phyloP scores from a whole-genome alignment of 2,113 vertebrate species.

The Mola mola region DNA sequence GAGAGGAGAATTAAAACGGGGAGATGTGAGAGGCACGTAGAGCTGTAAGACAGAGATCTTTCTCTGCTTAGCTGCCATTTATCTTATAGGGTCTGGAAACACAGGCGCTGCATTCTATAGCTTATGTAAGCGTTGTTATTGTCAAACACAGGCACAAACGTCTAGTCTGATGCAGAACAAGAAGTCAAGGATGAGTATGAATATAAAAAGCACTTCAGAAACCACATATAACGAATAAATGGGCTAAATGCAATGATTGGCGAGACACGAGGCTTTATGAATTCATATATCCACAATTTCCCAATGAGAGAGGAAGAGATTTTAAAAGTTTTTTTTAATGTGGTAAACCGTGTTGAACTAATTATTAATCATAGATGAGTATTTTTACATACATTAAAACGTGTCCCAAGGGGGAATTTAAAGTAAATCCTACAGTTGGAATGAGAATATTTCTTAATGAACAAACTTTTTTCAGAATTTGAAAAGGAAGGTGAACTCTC shows the following conservation, averaged over 20 bases:
- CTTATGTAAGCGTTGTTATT: slow-evolving; percentile 52
- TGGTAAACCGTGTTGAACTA: too few relatives aligned
- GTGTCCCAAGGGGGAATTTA: too few relatives aligned
- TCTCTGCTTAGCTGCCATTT: slow-evolving; percentile 26
- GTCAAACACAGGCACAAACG: slow-evolving; percentile 38
- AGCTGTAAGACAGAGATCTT: slow-evolving; percentile 36
- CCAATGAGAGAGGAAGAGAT: too few relatives aligned
- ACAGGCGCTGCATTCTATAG: slow-evolving; percentile 17
- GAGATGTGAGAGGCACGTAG: slow-evolving; percentile 1
- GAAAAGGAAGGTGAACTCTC: slow-evolving; percentile 24
- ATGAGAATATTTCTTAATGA: slow-evolving; percentile 9
- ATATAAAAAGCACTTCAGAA: too few relatives aligned
- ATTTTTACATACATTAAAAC: too few relatives aligned
- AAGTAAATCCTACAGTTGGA: not conserved
- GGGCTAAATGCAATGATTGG: too few relatives aligned
- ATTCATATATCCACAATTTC: too few relatives aligned
- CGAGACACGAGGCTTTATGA: too few relatives aligned
- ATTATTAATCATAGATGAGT: too few relatives aligned
- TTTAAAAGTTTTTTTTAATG: too few relatives aligned
- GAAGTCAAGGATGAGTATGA: slow-evolving; percentile 31
- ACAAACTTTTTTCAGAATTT: slow-evolving; percentile 11
- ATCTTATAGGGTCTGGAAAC: slow-evolving; percentile 31
- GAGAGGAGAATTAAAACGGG: slow-evolving; percentile 39
- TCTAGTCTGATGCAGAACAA: slow-evolving; percentile 16
- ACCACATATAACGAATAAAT: too few relatives aligned